Evolutionary conservation across 2,797 vertebrate genomes (phyloP), one percentile per base, ranked within the genome.

Genomic region (Sciurus vulgaris): DNA sequence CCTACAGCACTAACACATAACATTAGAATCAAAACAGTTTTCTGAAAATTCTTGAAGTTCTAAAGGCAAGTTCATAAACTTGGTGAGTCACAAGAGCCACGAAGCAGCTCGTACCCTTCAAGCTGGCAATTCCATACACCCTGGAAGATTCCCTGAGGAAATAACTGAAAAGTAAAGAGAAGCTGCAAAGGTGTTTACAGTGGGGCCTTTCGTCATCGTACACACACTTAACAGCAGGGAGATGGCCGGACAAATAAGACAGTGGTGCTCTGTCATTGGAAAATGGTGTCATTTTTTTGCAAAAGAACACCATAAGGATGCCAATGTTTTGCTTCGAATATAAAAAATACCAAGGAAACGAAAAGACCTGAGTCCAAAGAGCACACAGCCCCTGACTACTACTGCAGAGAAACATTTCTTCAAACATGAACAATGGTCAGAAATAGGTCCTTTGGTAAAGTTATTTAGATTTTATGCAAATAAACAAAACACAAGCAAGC

Each of bases 51-150:
- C 91, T 91, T 41, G 33, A 67, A 87, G 76, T 85, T 89, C 89
- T 47, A 89, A 95, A 95, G 70, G 76, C 76, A 91, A 94, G 79
- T 78, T 83, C 76, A 72, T 73, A 86, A 96, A 28, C 69, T 95
- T 83, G 61, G 51, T 63, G 79, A 91, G 61, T 91, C 77, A 59
- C 59, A 74, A 87, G 30, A 95, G 56, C 63, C 51, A 56, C n/a
- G 49, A 89, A 77, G 74, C 47, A 89, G 30, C 67, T 94, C 26
- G 14, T 49, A 89, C 51, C 54, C 89, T 94, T 82, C 89, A 61
- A 86, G 63, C 51, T 79, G 76, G 30, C 33, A 95, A 74, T 70
- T 74, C 38, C 35, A 93, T 0, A 28, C 0, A 28, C 33, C 35
- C 77, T 89, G 59, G 63, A 85, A 78, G 44, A 8, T 89, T 97